Conservation (phyloP, 2,888 invertebrate species). For the Aphrophora alni region DNA sequence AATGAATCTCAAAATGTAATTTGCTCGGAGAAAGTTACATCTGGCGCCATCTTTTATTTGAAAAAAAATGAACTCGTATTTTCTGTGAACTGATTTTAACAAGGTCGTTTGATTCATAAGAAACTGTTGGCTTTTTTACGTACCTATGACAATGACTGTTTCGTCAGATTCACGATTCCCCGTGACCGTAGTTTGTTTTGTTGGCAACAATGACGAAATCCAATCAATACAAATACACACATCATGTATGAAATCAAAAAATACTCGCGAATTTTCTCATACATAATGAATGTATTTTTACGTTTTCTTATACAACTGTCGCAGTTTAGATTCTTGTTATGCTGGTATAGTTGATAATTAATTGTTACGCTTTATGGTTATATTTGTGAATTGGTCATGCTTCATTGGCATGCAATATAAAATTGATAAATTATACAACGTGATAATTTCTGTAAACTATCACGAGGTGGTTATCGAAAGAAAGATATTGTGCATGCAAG, state of each 20-base stretch:
- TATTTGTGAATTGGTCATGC: background rate
- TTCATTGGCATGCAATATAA: background rate
- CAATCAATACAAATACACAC: slow-evolving; percentile 3
- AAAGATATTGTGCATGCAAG: background rate
- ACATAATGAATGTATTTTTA: no score
- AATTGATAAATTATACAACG: background rate
- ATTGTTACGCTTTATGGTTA: background rate
- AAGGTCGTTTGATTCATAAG: slow-evolving; percentile 4
- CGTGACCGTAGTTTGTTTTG: background rate
- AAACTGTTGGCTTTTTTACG: background rate
- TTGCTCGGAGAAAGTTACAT: background rate
- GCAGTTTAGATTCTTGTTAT: background rate
- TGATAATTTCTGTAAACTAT: background rate
- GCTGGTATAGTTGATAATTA: background rate
- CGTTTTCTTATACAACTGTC: background rate
- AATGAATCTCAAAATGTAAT: background rate
- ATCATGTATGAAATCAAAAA: background rate
- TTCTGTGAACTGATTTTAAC: background rate
- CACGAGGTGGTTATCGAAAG: background rate
- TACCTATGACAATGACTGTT: background rate
- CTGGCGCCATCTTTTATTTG: no score
- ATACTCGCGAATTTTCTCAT: background rate
- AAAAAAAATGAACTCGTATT: background rate
- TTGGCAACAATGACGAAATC: background rate
- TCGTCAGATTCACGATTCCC: background rate